Evolutionary conservation across 92 coral and sea anemone genomes (phyloP).

Genomic region (Zoanthus solanderi): DNA sequence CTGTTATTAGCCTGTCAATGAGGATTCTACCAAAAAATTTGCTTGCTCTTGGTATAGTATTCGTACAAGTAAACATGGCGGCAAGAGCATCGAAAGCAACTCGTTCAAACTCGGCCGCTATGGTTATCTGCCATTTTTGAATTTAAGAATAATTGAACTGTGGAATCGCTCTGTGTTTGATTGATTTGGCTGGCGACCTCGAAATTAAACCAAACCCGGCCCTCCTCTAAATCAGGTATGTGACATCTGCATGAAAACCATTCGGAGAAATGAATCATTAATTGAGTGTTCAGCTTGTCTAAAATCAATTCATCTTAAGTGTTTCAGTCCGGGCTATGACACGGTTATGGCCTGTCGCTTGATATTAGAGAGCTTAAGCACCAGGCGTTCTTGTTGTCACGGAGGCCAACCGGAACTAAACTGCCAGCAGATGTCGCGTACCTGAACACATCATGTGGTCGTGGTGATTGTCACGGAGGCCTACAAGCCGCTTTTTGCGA

Average conservation of each 20-base stretch:
- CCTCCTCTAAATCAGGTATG: neutral
- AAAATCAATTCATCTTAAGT: slow-evolving; percentile 38
- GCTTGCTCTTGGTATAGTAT: too few species aligned
- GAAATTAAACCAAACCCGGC: neutral
- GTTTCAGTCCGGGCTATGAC: slow-evolving; percentile 32
- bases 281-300: slow-evolving; percentile 43
- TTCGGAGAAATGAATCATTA: slow-evolving; percentile 41
- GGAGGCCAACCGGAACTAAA: too few species aligned
- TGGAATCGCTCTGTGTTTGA: neutral
- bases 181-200: neutral
- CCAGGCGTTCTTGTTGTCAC: too few species aligned
- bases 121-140: neutral
- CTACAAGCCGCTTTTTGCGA: too few species aligned
- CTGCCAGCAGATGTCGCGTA: too few species aligned
- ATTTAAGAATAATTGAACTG: neutral
- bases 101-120: neutral
- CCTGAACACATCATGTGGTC: too few species aligned
- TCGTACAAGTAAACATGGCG: too few species aligned
- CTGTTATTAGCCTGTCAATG: too few species aligned
- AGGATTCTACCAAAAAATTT: too few species aligned
- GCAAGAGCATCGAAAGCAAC: neutral
- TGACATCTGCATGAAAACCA: slow-evolving; percentile 49
- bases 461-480: too few species aligned
- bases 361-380: too few species aligned
- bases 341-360: neutral